phyloP scores from a whole-genome alignment of 2,888 invertebrate species.

The Eupithecia dodoneata region DNA sequence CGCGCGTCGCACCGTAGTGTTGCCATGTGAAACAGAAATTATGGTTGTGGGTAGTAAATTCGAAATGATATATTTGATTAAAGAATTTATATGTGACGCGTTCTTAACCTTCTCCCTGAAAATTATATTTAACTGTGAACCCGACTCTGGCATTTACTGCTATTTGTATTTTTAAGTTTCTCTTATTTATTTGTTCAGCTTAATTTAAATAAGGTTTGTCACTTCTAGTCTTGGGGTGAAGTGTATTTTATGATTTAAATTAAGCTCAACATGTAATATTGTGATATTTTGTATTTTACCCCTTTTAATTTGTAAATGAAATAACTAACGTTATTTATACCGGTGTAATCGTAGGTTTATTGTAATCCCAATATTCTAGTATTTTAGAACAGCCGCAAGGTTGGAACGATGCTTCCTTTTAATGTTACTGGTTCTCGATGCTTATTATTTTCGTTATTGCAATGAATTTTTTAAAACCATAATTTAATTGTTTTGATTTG shows the following conservation, averaged over 20 bases:
- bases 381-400: conserved; percentile 60
- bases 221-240: conserved; percentile 59
- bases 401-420: conserved; percentile 77
- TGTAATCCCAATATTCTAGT: conserved; percentile 48
- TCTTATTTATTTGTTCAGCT: conserved; percentile 79
- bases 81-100: conserved; percentile 63
- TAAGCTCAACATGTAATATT: conserved; percentile 84
- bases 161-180: conserved; percentile 54
- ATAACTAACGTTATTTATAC: conserved; percentile 72
- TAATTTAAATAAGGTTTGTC: conserved; percentile 73
- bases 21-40: conserved; percentile 74
- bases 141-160: conserved; percentile 56
- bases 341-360: conserved; percentile 61
- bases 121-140: conserved; percentile 46
- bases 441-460: conserved; percentile 75
- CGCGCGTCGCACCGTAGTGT: conserved; percentile 69
- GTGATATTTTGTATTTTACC: conserved; percentile 83
- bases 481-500: conserved; percentile 70
- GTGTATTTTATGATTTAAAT: conserved; percentile 71
- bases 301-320: conserved; percentile 71
- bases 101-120: conserved; percentile 55
- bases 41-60: conserved; percentile 83
- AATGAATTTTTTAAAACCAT: conserved; percentile 47
- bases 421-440: conserved; percentile 69
- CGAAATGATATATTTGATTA: conserved; percentile 79